Evolutionary conservation across 2,113 vertebrate genomes (phyloP), one percentile per base, ranked within the genome.

Genomic region (Falco punctatus): DNA sequence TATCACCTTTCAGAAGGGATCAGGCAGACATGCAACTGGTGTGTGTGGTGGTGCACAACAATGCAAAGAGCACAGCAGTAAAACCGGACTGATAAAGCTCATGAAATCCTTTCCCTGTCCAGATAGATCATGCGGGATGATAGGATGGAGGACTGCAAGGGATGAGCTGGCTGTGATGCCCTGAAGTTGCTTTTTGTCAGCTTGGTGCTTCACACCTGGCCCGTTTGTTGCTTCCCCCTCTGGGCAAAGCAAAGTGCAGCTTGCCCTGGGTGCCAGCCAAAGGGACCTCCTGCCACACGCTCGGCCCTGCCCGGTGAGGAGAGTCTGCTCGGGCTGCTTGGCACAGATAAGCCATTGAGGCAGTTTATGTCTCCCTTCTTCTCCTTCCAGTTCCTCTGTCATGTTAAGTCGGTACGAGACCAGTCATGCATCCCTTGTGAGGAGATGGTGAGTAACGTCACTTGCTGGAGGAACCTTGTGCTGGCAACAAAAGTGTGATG

Each of bases 401-500:
- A 98, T 17, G 97, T 99, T 86, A 96, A 97, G 91, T 98, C 98
- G 1, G 98, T 98, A 33, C 98, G 99, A 96, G 99, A 99, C 78
- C 97, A 97, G 88, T 98, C 96, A 2, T 98, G 97, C 59, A 55
- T 99, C 96, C 99, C 99, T 35, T 98, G 99, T 1, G 99, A 99
- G 96, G 99, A 99, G 94, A 98, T 94, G 98, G 99, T 99, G 95
- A 96, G 98, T 90, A 66, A 11, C 51, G 12, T 64, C 14, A 7
- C 22, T 28, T 12, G 46, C 54, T 72, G 48, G 13, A 27, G 71
- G 48, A 55, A 7, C 65, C 58, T 74, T 59, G 55, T 48, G 46
- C 72, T 84, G 75, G 32, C 35, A 61, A 33, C 55, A 7, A 32
- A 82, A 38, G 23, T 5, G 2, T 1, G 0, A 5, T 30, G 23